These are phyloP conservation scores for Phoenicopterus ruber DNA, from an alignment of 2,113 vertebrate species.

Conservation along the genomic window DNA sequence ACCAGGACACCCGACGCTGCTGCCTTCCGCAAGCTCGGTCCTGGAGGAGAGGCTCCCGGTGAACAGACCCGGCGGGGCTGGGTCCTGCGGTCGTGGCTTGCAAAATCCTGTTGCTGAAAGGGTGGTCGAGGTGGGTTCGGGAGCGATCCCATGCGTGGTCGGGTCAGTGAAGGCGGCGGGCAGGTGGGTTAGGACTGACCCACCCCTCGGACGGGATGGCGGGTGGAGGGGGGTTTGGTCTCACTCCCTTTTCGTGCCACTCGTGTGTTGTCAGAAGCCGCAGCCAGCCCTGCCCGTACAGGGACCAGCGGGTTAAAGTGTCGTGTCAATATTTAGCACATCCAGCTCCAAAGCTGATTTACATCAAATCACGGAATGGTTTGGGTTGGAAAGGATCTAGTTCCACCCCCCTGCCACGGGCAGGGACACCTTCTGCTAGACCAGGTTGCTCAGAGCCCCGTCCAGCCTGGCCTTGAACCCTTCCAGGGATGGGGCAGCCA, in stretches of 20 bases:
- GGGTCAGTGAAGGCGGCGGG: neutral
- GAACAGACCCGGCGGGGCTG: neutral
- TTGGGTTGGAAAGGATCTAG: too few relatives aligned
- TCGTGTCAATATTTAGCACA: neutral
- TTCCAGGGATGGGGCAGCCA: too few relatives aligned
- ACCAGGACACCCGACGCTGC: neutral
- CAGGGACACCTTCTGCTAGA: too few relatives aligned
- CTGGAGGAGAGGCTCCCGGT: neutral
- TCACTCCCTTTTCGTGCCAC: too few relatives aligned
- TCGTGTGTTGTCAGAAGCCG: neutral
- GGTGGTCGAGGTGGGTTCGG: neutral
- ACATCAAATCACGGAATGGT: too few relatives aligned
- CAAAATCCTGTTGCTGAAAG: neutral
- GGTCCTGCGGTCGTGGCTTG: neutral
- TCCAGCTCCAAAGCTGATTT: neutral
- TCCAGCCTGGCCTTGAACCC: too few relatives aligned
- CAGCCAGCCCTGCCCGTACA: neutral
- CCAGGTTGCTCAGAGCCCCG: too few relatives aligned
- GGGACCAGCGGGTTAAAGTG: too few relatives aligned
- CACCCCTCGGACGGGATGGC: accelerated
- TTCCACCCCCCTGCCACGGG: too few relatives aligned
- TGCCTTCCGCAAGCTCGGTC: neutral
- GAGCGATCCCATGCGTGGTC: neutral
- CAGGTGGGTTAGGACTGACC: neutral
- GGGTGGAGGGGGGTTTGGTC: neutral